These are phyloP conservation scores for Unio pictorum DNA, from an alignment of 2,888 invertebrate species.

Conservation along the genomic window DNA sequence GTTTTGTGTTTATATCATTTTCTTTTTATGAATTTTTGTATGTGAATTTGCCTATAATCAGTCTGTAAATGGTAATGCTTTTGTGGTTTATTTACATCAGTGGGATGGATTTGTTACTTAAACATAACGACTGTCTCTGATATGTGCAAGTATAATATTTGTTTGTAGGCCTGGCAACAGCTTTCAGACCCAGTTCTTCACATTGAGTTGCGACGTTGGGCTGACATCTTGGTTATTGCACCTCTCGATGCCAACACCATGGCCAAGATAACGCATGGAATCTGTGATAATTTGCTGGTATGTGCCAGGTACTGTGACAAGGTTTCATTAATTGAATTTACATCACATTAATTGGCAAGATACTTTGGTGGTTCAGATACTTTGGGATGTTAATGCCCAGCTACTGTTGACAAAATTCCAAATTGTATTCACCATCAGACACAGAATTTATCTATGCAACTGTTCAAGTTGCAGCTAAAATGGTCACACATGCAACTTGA, in stretches of 20 bases:
- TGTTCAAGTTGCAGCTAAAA: too few species aligned
- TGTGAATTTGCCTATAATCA: neutral
- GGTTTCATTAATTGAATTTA: too few species aligned
- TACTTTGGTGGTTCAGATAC: too few species aligned
- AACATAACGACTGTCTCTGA: neutral
- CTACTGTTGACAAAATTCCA: too few species aligned
- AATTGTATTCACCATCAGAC: too few species aligned
- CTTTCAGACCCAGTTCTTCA: slow-evolving; percentile 95
- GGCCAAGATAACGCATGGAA: slow-evolving; percentile 90
- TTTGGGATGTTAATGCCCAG: too few species aligned
- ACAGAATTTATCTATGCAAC: too few species aligned
- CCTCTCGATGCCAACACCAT: slow-evolving; percentile 97
- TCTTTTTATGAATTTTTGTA: too few species aligned
- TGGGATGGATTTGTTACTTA: neutral
- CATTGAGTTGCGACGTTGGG: slow-evolving; percentile 95
- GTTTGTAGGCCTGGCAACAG: slow-evolving; percentile 79
- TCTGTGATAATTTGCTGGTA: slow-evolving; percentile 92
- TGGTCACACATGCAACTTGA: too few species aligned
- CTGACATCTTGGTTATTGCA: slow-evolving; percentile 91
- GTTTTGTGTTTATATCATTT: too few species aligned
- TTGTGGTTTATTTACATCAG: neutral
- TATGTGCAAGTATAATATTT: neutral
- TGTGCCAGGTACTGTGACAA: slow-evolving; percentile 41
- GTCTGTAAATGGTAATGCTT: neutral
- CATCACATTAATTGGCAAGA: too few species aligned